Evolutionary conservation across 1,140 invertebrate genomes (phyloP), one percentile per base, ranked within the genome.

Genomic region (Chymomyza costata): DNA sequence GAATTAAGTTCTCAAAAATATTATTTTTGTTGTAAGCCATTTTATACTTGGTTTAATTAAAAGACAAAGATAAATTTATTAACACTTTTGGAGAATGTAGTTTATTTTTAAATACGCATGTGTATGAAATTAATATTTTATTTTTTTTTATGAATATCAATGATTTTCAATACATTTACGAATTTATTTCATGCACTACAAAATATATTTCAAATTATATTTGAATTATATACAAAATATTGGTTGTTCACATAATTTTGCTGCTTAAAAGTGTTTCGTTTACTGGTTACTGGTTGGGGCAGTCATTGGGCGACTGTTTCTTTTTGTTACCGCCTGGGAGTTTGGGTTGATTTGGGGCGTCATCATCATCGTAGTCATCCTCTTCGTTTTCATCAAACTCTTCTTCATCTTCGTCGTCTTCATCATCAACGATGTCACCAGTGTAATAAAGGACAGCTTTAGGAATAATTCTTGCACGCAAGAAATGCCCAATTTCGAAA

Each of bases 401-500:
- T 19, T 84, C 78, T 15, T 84, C 83, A 52, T 92, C 90, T 41
- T 92, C 90, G 43, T 92, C 90, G 34, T 93, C 92, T 48, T 94
- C 93, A 47, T 93, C 93, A 68, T 94, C 92, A 11, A 93, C 87
- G 18, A 90, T 91, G 87, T 94, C 93, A 34, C 93, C 97, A 67
- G 97, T 99, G 84, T 92, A 99, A 73, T 96, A 97, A 17, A 99
- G 89, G 40, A 98, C 93, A 65, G 96, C 96, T 85, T 93, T 91
- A 17, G 96, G 96, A 68, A 99, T 92, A 66, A 99, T 92, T 60
- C 94, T 90, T 84, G 98, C 96, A 71, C 95, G 91, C 74, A 98
- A 94, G 86, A 98, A 97, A 87, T 98, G 96, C n/a, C 97, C 97
- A 86, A 99, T 96, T 89, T 99, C 97, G 87, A 97, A 99, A 88